Percentiles rank a stretch among this genome's conserved stretches.
phyloP scores from a whole-genome alignment of 2,888 invertebrate species.

The Limenitis camilla region DNA sequence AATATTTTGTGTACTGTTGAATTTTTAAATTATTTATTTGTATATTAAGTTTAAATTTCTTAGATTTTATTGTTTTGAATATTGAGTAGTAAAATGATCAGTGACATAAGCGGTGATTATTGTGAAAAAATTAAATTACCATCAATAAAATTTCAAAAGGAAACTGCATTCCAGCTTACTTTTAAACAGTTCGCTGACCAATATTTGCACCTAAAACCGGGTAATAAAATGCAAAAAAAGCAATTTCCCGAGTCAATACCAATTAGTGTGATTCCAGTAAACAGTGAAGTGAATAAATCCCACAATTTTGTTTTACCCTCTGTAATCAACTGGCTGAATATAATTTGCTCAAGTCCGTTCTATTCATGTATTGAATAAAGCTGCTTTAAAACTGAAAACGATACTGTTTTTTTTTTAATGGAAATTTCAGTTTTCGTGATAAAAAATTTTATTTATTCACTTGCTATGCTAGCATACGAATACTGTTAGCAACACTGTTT shows the following conservation, averaged over 20 bases:
- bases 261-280: constrained; percentile 24
- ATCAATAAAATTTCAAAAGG: not conserved
- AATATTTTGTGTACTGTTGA: too few species aligned
- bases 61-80: too few species aligned
- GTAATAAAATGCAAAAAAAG: constrained; percentile 17
- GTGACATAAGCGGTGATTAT: not conserved
- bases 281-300: constrained; percentile 23
- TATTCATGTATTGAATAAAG: constrained; percentile 14
- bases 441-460: too few species aligned
- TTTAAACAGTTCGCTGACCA: constrained; percentile 1
- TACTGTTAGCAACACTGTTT: too few species aligned
- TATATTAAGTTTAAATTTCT: too few species aligned
- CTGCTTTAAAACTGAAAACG: constrained; percentile 5
- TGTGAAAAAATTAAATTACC: not conserved
- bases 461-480: too few species aligned
- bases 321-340: constrained; percentile 10
- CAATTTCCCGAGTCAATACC: constrained; percentile 25
- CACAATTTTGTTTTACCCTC: constrained; percentile 16
- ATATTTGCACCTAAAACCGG: constrained; percentile 15
- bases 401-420: too few species aligned
- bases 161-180: not conserved
- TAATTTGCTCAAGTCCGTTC: constrained; percentile 19
- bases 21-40: too few species aligned
- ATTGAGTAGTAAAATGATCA: too few species aligned
- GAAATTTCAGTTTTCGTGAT: too few species aligned